These are phyloP conservation scores for Sylvia borin DNA, from an alignment of 2,797 vertebrate species.

Conservation along the genomic window DNA sequence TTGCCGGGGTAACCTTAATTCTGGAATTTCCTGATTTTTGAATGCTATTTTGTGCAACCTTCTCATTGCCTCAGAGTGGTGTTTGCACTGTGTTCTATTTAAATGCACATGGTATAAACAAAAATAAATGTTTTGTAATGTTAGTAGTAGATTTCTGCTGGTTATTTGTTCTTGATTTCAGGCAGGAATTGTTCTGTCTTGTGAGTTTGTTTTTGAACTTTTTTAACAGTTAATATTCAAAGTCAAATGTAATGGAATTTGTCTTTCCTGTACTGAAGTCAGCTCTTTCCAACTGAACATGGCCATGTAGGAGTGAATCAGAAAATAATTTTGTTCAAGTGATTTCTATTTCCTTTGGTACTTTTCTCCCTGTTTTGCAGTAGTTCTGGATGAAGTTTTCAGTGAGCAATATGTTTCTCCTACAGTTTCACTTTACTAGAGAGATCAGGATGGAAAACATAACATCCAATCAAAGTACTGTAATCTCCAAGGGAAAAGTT, in stretches of 20 bases:
- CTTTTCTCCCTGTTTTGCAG: neutral
- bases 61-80: slow-evolving; percentile 19
- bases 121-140: slow-evolving; percentile 27
- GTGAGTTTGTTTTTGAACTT: neutral
- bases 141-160: neutral
- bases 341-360: slow-evolving; percentile 26
- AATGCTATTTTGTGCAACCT: slow-evolving; percentile 46
- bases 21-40: slow-evolving; percentile 67
- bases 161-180: neutral
- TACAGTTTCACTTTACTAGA: slow-evolving; percentile 49
- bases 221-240: neutral
- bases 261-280: neutral
- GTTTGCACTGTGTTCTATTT: slow-evolving; percentile 43
- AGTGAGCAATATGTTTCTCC: slow-evolving; percentile 31
- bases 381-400: slow-evolving; percentile 33
- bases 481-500: slow-evolving; percentile 70
- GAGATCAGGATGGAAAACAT: slow-evolving; percentile 66
- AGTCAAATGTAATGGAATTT: neutral
- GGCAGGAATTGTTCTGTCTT: neutral
- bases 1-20: slow-evolving; percentile 66
- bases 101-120: neutral
- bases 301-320: neutral
- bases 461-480: slow-evolving; percentile 65
- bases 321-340: neutral
- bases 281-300: neutral